Base-by-base conservation (phyloP, 2,888 invertebrate genomes). In the Cryptocephalus moraei region DNA sequence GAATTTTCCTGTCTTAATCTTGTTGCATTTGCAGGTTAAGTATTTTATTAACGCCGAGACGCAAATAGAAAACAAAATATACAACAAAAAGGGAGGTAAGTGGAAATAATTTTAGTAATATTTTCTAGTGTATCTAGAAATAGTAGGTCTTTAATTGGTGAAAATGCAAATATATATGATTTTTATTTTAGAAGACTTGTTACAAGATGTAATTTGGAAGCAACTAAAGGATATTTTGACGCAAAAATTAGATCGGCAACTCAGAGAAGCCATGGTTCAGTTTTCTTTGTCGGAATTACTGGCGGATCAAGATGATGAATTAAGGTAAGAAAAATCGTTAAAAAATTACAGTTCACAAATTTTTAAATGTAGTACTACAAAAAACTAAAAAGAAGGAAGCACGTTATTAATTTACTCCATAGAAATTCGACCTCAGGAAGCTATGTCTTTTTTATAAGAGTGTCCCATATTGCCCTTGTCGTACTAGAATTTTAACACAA, bases 271-370 rank as follows among this genome's bases (percentile, higher is more conserved):
- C 6, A 62, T 69, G n/a, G 63, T 65, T 1, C 68, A 68, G 53
- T 66, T 64, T 54, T 69, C 69, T 0, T 60, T 68, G 32, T 59
- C 60, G 9, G 70, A 70, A 50, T 55, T 69, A 32, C 56, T 70
- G 11, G 56, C 59, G 12, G 67, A 68, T 40, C 59, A 64, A 43
- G 62, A 64, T 34, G 58, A 61, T 22, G 60, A 61, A 46, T 51
- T 67, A 42, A 58, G 62, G 69, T 67, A 59, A 60, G 58, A 56
- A 32, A 11, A 34, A 22, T 22, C 6, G 22, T 22, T 22, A n/a
- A n/a, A n/a, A n/a, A n/a, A n/a, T n/a, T n/a, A n/a, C 22, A 6
- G 22, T 6, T 22, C 22, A 22, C 2, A 22, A 22, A 4, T 22
- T 22, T 22, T 6, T 2, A 22, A 22, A 22, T 22, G 22, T 4